Conservation (phyloP, 2,888 invertebrate species). For the Oscheius onirici region DNA sequence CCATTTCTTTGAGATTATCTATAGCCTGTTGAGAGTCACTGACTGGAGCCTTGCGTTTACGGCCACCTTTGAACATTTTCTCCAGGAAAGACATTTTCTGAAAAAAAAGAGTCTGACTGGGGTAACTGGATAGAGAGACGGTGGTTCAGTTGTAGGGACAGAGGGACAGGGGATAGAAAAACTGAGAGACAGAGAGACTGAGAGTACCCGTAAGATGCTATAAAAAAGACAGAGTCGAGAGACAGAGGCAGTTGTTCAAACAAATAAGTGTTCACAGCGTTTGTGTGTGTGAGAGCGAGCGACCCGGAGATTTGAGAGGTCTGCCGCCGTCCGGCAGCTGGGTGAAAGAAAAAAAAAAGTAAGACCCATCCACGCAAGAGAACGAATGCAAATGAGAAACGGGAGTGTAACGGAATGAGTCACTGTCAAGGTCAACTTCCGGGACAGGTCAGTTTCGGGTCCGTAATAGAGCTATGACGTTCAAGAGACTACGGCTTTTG, state of each 20-base stretch:
- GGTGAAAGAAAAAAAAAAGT: too few species aligned
- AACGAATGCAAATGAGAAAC: too few species aligned
- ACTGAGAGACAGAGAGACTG: neutral
- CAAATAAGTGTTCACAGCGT: neutral
- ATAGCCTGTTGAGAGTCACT: constrained; percentile 52
- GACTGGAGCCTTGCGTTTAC: constrained; percentile 42
- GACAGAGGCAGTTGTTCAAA: neutral
- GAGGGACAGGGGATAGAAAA: neutral
- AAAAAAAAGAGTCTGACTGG: constrained; percentile 15
- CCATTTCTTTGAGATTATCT: constrained; percentile 50
- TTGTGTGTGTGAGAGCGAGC: too few species aligned
- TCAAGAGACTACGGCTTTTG: too few species aligned
- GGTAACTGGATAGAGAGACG: neutral
- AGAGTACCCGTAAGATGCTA: neutral
- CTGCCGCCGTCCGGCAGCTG: too few species aligned
- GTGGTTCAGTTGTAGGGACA: neutral
- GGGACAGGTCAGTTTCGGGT: too few species aligned
- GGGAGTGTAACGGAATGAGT: too few species aligned
- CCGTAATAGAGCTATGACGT: too few species aligned
- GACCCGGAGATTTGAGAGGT: too few species aligned
- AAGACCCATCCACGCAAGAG: too few species aligned
- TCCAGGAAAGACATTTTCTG: constrained; percentile 39
- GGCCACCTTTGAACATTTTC: constrained; percentile 33
- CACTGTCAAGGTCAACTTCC: too few species aligned
- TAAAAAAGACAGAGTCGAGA: neutral